Percentiles rank a stretch among this genome's conserved stretches.
Evolutionary conservation across 2,888 invertebrate genomes (phyloP).

Genomic region (Anthrax anthrax): DNA sequence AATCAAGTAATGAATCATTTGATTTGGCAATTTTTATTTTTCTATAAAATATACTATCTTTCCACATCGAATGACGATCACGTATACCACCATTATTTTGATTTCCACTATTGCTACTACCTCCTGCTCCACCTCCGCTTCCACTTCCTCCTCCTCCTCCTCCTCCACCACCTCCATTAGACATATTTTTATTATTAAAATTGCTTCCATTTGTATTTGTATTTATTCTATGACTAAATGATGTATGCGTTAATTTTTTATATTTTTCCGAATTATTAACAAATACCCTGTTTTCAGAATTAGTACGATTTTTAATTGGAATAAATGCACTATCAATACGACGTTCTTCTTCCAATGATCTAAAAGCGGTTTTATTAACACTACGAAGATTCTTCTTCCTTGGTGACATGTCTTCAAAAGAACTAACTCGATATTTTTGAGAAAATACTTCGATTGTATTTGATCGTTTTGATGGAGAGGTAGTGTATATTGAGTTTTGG

Average conservation of each 20-base stretch:
- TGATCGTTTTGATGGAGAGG: conserved; percentile 33
- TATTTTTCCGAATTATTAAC: conserved; percentile 29
- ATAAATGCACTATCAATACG: conserved; percentile 34
- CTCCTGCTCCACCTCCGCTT: not conserved
- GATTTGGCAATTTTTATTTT: conserved; percentile 34
- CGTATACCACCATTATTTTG: conserved; percentile 3
- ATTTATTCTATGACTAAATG: conserved; percentile 21
- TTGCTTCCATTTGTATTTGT: conserved; percentile 21
- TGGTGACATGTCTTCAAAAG: conserved; percentile 34
- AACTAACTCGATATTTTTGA: conserved; percentile 34
- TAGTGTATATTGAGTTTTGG: conserved; percentile 34
- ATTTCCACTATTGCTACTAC: not conserved
- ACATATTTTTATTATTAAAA: conserved; percentile 19
- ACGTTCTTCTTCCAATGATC: conserved; percentile 33
- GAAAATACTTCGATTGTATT: conserved; percentile 35
- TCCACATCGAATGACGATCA: conserved; percentile 29
- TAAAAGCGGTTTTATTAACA: conserved; percentile 30
- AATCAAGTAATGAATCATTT: conserved; percentile 31
- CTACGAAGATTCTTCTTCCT: conserved; percentile 26
- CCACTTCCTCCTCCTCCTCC: conserved; percentile 15
- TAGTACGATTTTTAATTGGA: conserved; percentile 31
- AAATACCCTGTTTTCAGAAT: conserved; percentile 31
- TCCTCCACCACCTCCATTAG: conserved; percentile 7
- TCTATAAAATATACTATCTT: conserved; percentile 33
- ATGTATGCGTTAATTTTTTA: conserved; percentile 32